Percentiles rank a stretch among this genome's conserved stretches.
Evolutionary conservation across 2,797 vertebrate species (phyloP).

Genomic region (Cossypha niveicapilla): DNA sequence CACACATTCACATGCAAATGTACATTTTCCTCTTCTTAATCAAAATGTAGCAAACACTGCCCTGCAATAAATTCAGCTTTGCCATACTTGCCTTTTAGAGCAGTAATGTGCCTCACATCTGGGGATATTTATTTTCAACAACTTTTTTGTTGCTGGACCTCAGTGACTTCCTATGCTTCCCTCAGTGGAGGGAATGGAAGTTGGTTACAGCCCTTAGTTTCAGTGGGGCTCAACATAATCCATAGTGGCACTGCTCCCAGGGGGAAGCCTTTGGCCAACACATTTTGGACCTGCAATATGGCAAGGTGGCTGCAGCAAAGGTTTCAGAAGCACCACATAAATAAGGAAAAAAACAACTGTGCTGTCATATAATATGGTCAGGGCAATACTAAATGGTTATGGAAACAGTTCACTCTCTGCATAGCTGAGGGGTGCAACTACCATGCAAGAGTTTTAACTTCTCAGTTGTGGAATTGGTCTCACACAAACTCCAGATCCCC

Average conservation of each 20-base stretch:
- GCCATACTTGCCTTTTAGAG: not conserved
- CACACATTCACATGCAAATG: not conserved
- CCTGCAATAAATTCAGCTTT: not conserved
- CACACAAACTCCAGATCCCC: not conserved
- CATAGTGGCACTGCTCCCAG: not conserved
- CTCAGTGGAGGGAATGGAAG: not conserved
- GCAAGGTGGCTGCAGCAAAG: not conserved
- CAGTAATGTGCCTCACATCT: not conserved
- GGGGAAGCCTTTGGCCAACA: not conserved
- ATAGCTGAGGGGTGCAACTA: not conserved
- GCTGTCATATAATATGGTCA: fast-evolving
- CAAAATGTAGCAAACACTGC: not conserved
- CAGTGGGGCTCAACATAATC: not conserved
- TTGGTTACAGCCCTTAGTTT: not conserved
- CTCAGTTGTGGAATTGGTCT: not conserved
- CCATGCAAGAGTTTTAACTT: not conserved
- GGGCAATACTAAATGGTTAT: not conserved
- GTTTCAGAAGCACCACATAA: not conserved
- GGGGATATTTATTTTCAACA: not conserved
- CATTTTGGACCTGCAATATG: not conserved
- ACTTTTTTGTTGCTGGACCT: not conserved
- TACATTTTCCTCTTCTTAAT: not conserved
- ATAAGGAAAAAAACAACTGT: not conserved
- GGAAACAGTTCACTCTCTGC: not conserved
- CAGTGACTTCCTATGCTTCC: not conserved